Conservation (phyloP, 1,140 invertebrate species). For the Cydia splendana region DNA sequence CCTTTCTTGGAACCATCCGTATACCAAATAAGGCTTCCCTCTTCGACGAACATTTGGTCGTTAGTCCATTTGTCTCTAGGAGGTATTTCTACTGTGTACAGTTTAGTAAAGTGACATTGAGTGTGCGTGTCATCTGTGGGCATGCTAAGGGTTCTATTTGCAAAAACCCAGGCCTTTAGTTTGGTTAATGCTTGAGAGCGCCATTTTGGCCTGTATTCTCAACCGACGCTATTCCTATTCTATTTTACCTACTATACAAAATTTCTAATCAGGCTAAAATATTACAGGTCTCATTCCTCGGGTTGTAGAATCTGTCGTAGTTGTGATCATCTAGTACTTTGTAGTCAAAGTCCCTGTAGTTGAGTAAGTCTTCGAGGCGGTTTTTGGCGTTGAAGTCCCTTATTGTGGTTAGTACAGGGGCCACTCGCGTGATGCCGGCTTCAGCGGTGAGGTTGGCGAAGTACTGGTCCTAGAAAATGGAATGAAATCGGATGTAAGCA, state of each 20-base stretch:
- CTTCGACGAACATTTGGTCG: too few relatives aligned
- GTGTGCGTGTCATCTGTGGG: too few relatives aligned
- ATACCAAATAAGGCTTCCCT: too few relatives aligned
- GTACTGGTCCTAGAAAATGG: conserved; percentile 60
- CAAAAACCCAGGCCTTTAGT: too few relatives aligned
- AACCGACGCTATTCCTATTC: not conserved
- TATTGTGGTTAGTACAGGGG: conserved; percentile 58
- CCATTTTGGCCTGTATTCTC: too few relatives aligned
- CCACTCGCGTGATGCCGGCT: conserved; percentile 52
- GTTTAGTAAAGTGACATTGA: too few relatives aligned
- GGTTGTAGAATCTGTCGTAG: conserved; percentile 57
- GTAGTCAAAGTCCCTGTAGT: conserved; percentile 70
- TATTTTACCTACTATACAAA: not conserved
- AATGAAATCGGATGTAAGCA: conserved; percentile 12
- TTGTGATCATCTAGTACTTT: conserved; percentile 51
- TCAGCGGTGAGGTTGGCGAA: conserved; percentile 62
- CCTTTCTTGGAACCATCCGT: too few relatives aligned
- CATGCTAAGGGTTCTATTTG: too few relatives aligned
- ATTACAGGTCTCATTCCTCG: conserved; percentile 45
- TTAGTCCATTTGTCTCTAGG: too few relatives aligned
- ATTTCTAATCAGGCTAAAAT: not conserved
- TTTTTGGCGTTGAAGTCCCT: conserved; percentile 64
- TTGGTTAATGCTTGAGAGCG: too few relatives aligned
- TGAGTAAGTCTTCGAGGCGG: conserved; percentile 62
- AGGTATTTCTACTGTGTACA: too few relatives aligned